Evolutionary conservation across 2,888 invertebrate genomes (phyloP), one percentile per base, ranked within the genome.

Genomic region (Rosalia funebris): DNA sequence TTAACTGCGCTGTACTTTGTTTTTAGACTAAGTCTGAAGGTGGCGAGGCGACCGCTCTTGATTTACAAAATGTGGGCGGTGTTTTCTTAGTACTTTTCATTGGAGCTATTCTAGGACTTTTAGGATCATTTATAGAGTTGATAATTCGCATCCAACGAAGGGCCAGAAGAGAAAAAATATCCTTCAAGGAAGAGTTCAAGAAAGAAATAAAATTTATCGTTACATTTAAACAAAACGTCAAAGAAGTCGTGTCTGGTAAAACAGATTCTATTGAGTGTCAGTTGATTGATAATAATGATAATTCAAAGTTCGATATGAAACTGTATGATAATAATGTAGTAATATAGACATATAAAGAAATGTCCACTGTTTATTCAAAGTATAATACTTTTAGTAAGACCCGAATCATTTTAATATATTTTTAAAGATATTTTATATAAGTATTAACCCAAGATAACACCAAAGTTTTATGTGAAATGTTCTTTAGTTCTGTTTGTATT

Each of bases 51-150:
- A 84, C 85, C 25, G 86, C 89, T 11, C 81, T 95, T 47, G 90
- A 88, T 11, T 81, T 96, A 54, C 88, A 90, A 39, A 94, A 96
- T 77, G 91, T 93, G 1, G 91, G 91, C 53, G 93, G 93, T n/a
- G 91, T 93, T 1, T 93, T 93, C 79, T 85, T 92, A 32, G 91
- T 93, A 0, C 83, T 93, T 1, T 86, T 86, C 1, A 84, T 86
- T 0, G 92, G 92, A 0, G 87, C 90, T 17, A 82, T 82, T 0
- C 71, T 90, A 66, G 90, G 90, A 0, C 82, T 88, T 9, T 70
- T 89, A 10, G 87, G 89, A 34, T 89, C 92, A 1, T 85, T 91
- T 55, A 72, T 88, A 7, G 93, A 95, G 80, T 84, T 90, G 68
- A 75, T 84, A 1, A 83, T 85, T 81, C 84, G 85, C 55, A 81